phyloP scores from a whole-genome alignment of 2,888 invertebrate genomes.

The Lamellibrachia satsuma region DNA sequence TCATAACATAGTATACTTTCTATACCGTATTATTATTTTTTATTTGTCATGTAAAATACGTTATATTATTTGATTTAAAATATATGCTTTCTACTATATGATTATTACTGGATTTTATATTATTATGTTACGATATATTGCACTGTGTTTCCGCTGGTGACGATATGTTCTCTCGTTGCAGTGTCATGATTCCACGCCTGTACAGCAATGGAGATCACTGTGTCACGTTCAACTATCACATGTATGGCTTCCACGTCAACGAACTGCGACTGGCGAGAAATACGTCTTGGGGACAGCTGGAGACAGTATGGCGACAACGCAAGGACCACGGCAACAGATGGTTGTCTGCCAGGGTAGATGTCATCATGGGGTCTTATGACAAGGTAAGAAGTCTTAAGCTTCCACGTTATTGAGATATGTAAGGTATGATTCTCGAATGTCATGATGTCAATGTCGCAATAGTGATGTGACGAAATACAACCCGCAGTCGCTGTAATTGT shows the following conservation, averaged over 20 bases:
- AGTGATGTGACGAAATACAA: no score
- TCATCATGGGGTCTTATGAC: background rate
- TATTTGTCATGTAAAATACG: no score
- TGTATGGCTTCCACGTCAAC: constrained; percentile 55
- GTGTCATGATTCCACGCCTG: constrained; percentile 26
- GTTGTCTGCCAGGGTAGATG: background rate
- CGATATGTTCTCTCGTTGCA: constrained; percentile 8
- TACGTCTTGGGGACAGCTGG: background rate
- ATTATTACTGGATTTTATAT: background rate
- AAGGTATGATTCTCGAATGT: background rate
- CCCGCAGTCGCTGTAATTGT: no score
- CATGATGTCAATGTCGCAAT: background rate
- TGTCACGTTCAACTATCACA: constrained; percentile 57
- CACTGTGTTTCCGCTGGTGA: background rate
- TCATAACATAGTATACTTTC: no score
- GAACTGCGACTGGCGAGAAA: constrained; percentile 48
- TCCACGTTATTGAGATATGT: background rate
- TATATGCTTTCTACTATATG: no score
- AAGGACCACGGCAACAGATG: background rate
- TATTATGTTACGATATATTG: background rate
- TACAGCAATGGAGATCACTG: constrained; percentile 42
- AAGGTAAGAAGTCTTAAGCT: background rate
- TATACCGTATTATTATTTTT: no score
- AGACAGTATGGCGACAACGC: background rate
- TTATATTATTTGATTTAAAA: no score